Evolutionary conservation across 2,888 invertebrate genomes (phyloP).

Genomic region (Beris chalybata): DNA sequence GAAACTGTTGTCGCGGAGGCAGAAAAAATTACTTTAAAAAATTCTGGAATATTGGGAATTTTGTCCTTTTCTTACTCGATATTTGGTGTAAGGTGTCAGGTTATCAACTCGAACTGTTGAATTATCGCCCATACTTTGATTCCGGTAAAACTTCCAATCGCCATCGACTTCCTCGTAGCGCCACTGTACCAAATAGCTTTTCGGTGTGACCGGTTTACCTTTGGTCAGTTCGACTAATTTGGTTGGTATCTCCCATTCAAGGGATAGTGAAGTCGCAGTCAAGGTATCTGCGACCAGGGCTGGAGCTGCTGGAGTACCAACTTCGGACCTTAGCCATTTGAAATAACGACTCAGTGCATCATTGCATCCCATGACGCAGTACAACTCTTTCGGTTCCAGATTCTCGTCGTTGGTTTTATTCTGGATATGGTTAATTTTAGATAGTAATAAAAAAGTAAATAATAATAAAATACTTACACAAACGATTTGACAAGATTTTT

Average conservation of each 20-base stretch:
- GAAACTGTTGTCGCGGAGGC: slow-evolving; percentile 71
- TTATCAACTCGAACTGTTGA: slow-evolving; percentile 72
- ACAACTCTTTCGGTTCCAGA: slow-evolving; percentile 69
- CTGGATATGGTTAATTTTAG: slow-evolving; percentile 52
- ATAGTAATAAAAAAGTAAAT: slow-evolving; percentile 5
- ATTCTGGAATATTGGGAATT: not conserved
- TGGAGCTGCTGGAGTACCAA: slow-evolving; percentile 73
- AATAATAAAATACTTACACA: slow-evolving; percentile 70
- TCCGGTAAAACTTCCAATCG: slow-evolving; percentile 82
- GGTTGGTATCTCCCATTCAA: slow-evolving; percentile 71
- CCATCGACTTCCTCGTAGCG: slow-evolving; percentile 69
- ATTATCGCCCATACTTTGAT: slow-evolving; percentile 68
- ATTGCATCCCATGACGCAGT: slow-evolving; percentile 82
- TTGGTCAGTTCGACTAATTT: slow-evolving; percentile 56
- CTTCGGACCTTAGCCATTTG: slow-evolving; percentile 67
- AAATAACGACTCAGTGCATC: slow-evolving; percentile 76
- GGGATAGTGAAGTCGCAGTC: slow-evolving; percentile 75
- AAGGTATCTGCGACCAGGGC: slow-evolving; percentile 76
- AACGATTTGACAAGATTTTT: slow-evolving; percentile 74
- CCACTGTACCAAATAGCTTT: slow-evolving; percentile 73
- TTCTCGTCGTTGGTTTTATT: slow-evolving; percentile 70
- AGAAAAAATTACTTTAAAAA: not conserved
- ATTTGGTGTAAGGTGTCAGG: slow-evolving; percentile 85
- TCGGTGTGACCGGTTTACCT: slow-evolving; percentile 58
- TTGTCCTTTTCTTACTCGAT: slow-evolving; percentile 66